A percentile compares a stretch with the other conserved stretches of the same genome.
Evolutionary conservation across 2,888 invertebrate genomes (phyloP).

Genomic region (Pogonocherus hispidulus): DNA sequence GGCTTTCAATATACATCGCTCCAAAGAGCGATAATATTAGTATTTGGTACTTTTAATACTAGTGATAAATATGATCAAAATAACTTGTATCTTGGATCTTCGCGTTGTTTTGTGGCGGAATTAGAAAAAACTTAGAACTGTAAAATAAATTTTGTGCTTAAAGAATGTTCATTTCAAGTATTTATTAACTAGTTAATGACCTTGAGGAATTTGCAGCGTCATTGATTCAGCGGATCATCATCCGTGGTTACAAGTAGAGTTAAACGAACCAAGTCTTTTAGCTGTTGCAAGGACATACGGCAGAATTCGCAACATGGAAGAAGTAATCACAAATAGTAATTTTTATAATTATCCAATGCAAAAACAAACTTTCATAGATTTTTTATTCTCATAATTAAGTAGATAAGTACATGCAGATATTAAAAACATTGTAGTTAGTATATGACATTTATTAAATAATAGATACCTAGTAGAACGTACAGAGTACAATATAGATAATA

Average conservation of each 20-base stretch:
- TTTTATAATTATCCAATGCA: no score
- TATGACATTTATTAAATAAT: no score
- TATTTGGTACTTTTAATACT: no score
- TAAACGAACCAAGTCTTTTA: neutral
- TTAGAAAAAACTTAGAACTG: neutral
- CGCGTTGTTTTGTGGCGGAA: neutral
- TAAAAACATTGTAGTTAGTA: no score
- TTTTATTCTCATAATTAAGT: no score
- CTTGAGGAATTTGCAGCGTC: conserved; percentile 4
- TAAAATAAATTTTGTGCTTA: neutral
- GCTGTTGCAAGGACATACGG: conserved; percentile 4
- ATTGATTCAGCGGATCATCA: neutral
- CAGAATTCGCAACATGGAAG: neutral
- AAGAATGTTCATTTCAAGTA: conserved; percentile 3
- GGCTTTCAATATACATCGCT: no score
- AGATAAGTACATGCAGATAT: no score
- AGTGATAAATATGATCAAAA: no score
- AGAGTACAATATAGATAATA: no score
- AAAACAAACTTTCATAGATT: no score
- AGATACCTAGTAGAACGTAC: no score
- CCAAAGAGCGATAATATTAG: no score
- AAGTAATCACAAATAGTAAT: neutral
- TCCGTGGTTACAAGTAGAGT: neutral
- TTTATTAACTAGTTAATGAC: conserved; percentile 6
- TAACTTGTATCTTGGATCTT: neutral